Conservation (phyloP, 2,113 vertebrate species). For the Cisticola juncidis region DNA sequence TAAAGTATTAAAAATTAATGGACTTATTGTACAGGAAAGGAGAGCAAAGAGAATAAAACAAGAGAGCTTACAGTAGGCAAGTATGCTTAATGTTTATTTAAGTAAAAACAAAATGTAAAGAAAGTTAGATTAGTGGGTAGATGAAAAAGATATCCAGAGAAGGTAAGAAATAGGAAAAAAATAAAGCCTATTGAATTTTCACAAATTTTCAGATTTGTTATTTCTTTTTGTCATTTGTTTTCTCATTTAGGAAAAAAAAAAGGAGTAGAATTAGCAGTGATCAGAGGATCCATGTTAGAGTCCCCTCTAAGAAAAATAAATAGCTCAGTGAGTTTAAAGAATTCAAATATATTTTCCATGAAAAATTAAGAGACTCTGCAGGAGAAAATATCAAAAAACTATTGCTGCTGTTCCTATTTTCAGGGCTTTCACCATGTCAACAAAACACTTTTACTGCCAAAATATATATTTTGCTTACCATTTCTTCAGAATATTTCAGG, state of each 20-base stretch:
- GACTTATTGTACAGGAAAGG: constrained; percentile 52
- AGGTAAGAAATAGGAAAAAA: constrained; percentile 27
- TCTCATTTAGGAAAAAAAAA: neutral
- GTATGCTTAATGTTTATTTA: constrained; percentile 67
- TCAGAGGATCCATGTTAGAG: constrained; percentile 7
- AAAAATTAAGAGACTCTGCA: neutral
- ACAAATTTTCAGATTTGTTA: constrained; percentile 26
- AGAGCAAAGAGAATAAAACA: constrained; percentile 70
- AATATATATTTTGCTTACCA: neutral
- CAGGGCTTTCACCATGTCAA: neutral
- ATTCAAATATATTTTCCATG: neutral
- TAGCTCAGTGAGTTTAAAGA: neutral
- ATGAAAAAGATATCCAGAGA: constrained; percentile 32
- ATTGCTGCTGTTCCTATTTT: neutral
- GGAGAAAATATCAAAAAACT: neutral
- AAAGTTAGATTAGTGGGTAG: constrained; percentile 47
- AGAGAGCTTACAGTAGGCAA: constrained; percentile 54
- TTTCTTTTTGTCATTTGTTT: constrained; percentile 2
- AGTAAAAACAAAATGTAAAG: constrained; percentile 66
- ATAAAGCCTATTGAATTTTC: constrained; percentile 31
- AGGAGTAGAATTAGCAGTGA: constrained; percentile 1
- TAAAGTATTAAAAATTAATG: constrained; percentile 70
- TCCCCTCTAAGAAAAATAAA: neutral
- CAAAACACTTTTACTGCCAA: neutral
- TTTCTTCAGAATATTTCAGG: neutral